Base-by-base conservation (phyloP, 2,797 vertebrate genomes). In the Halcyon chelicuti region DNA sequence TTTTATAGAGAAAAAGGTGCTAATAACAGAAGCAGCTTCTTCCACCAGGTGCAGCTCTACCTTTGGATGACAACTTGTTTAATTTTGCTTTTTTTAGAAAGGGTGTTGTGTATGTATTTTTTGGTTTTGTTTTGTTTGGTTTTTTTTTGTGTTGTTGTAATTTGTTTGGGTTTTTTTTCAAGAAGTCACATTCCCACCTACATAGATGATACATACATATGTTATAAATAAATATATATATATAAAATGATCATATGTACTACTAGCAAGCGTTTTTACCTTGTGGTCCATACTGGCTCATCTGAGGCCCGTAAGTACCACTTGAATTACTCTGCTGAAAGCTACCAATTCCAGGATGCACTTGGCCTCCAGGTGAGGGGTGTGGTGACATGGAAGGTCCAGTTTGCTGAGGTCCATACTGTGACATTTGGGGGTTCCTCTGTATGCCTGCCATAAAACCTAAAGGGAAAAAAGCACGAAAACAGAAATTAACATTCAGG, bases 221-320 rank as follows among this genome's bases (percentile, higher is more conserved):
- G 19, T 58, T 44, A 42, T 7, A 70, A 37, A 54, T 35, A 61
- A 6, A 52, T 26, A 61, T 1, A 29, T 1, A 29, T 51, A 21
- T 28, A 25, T 14, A 29, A 74, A 76, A 37, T 16, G 73, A 72
- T 19, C 52, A 22, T 16, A 44, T 12, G 16, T 42, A 84, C 73
- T 91, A 94, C 63, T 26, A 94, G 52, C 29, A 81, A 78, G 39
- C 31, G 26, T 65, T 97, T 97, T 94, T 97, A 99, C 99, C 99
- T 99, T 99, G 99, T 94, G 98, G 98, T 98, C 99, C 99, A 90
- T 99, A 99, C 86, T 99, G 99, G 94, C 98, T 98, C 97, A 99
- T 99, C 96, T 99, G 99, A 78, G 99, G 97, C 96, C 99, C 99
- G 15, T 99, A 99, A 88, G 98, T 97, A 95, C 98, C 98, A 52